Conservation (phyloP, 2,797 vertebrate genomes). For the Chiroxiphia lanceolata region DNA sequence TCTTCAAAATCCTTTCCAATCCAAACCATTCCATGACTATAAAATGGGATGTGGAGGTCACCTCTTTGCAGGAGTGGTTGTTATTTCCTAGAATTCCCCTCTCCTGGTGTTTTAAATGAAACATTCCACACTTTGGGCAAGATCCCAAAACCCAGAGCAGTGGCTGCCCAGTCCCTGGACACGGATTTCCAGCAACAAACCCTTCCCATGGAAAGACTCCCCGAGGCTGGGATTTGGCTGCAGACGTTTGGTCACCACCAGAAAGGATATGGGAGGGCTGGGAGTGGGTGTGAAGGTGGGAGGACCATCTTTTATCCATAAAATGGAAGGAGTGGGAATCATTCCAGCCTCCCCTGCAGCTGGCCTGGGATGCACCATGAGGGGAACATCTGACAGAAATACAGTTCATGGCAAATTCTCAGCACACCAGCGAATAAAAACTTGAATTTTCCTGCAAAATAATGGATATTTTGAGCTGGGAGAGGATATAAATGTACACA, state of each 20-base stretch:
- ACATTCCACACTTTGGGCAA: no score
- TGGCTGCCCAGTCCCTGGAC: background rate
- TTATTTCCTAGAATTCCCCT: background rate
- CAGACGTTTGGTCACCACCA: background rate
- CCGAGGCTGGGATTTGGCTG: background rate
- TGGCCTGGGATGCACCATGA: rapidly evolving
- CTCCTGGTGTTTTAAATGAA: background rate
- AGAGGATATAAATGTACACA: background rate
- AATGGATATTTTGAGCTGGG: background rate
- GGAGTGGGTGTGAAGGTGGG: background rate
- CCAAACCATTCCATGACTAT: background rate
- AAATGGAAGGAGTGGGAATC: background rate
- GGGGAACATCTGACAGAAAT: rapidly evolving
- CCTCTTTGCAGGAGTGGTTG: background rate
- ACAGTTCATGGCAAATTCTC: background rate
- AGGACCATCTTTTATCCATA: background rate
- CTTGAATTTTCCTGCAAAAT: background rate
- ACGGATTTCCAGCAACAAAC: background rate
- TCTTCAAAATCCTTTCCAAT: no score
- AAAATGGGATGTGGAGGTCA: background rate
- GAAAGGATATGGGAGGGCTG: rapidly evolving
- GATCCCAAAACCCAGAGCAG: background rate
- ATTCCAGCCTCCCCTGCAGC: background rate
- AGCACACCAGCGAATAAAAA: background rate
- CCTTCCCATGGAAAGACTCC: background rate